Evolutionary conservation across 2,888 invertebrate genomes (phyloP), one percentile per base, ranked within the genome.

Genomic region (Rhorus exstirpatorius): DNA sequence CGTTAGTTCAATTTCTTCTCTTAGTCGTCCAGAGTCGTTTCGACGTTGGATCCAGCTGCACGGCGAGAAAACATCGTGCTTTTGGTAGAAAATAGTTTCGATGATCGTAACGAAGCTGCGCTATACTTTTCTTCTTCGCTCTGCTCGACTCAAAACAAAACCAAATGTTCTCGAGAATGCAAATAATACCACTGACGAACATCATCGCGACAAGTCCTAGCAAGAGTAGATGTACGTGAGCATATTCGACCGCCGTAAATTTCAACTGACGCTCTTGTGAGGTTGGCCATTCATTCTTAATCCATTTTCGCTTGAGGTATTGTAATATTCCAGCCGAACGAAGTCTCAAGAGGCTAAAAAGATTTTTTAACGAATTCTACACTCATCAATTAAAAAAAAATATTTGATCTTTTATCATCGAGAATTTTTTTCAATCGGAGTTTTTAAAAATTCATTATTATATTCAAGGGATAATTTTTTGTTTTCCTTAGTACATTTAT

Each of bases 241-340:
- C 88, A 12, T 86, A 86, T 77, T 89, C 87, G 1, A 91, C 90
- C 8, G 86, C 80, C 60, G 85, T 84, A 26, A 89, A 87, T 7
- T 31, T 79, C 72, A 76, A 81, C 14, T 78, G 53, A 31, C 68
- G 65, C 0, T 74, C 77, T 17, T 82, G 65, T 3, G 35, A 21
- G 55, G 79, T 67, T n/a, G 81, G 79, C 80, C 77, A 70, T 78
- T 86, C 77, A 46, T 81, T 76, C 44, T 85, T 71, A 31, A 93
- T 88, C 93, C 93, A 93, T 81, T 92, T 92, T 8, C 87, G 85
- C 85, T 93, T 92, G 10, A 94, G 86, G 81, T 93, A 89, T 14
- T 90, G 86, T n/a, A 93, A 75, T 41, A 93, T 90, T 2, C 93
- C 93, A 1, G 90, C 86, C 21, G 91, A 91, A 70, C 87, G 90